phyloP scores from a whole-genome alignment of 2,888 invertebrate genomes.

The Melikaiella ostensackeni region DNA sequence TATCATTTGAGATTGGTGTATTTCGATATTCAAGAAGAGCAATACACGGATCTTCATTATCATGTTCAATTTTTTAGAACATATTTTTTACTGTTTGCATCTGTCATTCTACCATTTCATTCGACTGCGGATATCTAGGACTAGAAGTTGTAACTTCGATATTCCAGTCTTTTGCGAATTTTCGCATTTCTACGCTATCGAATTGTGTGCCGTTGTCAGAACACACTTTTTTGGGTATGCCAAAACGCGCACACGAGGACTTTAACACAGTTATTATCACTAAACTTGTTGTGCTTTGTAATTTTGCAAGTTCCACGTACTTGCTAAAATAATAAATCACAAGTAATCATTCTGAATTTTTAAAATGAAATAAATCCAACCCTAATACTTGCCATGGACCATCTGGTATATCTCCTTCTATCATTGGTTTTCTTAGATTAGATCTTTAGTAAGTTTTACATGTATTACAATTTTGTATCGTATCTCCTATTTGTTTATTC shows the following conservation, averaged over 20 bases:
- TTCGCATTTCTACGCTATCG: slow-evolving; percentile 41
- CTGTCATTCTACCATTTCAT: slow-evolving; percentile 48
- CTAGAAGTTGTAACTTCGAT: slow-evolving; percentile 48
- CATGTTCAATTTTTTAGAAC: too few species aligned
- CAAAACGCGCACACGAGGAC: too few species aligned
- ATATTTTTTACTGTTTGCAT: not conserved
- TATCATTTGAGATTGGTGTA: slow-evolving; percentile 8
- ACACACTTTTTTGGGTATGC: slow-evolving; percentile 35
- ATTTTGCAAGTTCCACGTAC: too few species aligned
- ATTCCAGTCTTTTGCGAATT: slow-evolving; percentile 44
- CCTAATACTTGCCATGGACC: slow-evolving; percentile 30
- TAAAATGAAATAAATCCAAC: slow-evolving; percentile 51
- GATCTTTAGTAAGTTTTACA: slow-evolving; percentile 44
- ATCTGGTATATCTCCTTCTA: not conserved
- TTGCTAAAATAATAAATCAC: too few species aligned
- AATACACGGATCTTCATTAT: slow-evolving; percentile 43
- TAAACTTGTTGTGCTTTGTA: too few species aligned
- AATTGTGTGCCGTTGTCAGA: slow-evolving; percentile 54
- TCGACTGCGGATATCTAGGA: slow-evolving; percentile 52
- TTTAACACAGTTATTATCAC: too few species aligned
- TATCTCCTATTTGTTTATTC: slow-evolving; percentile 15
- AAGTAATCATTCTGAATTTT: slow-evolving; percentile 33
- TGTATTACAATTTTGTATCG: slow-evolving; percentile 42
- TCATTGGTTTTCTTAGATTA: slow-evolving; percentile 41
- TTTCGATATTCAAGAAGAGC: slow-evolving; percentile 28